A percentile compares a stretch with the other conserved stretches of the same genome.
These are phyloP conservation scores for Tetragnatha versicolor DNA, from an alignment of 1,140 invertebrate species.

Conservation along the genomic window DNA sequence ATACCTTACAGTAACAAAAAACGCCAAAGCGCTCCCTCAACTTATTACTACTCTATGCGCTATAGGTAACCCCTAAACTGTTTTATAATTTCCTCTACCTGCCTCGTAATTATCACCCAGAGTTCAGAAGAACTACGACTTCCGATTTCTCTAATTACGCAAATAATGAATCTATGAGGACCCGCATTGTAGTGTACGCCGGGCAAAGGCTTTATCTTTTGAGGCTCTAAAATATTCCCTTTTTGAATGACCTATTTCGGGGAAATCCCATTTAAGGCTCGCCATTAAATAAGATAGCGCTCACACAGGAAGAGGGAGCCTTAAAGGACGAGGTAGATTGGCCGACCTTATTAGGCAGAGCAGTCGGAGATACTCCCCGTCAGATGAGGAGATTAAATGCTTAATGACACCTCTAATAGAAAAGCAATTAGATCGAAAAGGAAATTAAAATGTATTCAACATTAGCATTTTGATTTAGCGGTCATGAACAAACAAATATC, in stretches of 20 bases:
- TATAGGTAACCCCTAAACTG: too few relatives aligned
- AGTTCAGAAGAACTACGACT: too few relatives aligned
- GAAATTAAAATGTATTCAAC: constrained; percentile 47
- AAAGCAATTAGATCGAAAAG: constrained; percentile 50
- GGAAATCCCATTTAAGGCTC: constrained; percentile 12
- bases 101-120: too few relatives aligned
- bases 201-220: too few relatives aligned
- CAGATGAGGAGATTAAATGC: constrained; percentile 43
- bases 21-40: too few relatives aligned
- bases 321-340: neutral
- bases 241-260: constrained; percentile 16
- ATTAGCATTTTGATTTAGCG: constrained; percentile 49
- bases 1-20: too few relatives aligned
- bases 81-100: too few relatives aligned
- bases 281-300: neutral
- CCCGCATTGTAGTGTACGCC: too few relatives aligned
- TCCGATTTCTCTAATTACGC: too few relatives aligned
- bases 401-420: constrained; percentile 45
- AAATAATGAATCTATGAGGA: too few relatives aligned
- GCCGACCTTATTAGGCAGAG: constrained; percentile 18
- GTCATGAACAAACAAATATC: constrained; percentile 39
- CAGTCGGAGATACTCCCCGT: constrained; percentile 1
- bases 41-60: too few relatives aligned
- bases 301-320: neutral
- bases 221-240: too few relatives aligned